Evolutionary conservation across 2,888 invertebrate species (phyloP), one percentile per base, ranked within the genome.

Genomic region (Lacanobia oleracea): DNA sequence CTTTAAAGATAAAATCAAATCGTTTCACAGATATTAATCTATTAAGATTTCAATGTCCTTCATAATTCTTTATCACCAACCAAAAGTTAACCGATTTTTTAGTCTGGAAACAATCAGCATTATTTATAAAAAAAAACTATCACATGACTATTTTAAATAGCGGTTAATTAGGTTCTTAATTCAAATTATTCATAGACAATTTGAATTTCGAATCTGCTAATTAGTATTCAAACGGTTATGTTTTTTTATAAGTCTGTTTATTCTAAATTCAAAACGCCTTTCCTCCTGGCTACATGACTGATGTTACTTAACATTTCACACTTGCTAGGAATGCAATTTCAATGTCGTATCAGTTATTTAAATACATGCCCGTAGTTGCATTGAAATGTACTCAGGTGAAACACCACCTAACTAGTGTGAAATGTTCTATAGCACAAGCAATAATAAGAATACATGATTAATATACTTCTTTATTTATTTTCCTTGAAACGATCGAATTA

Each of bases 231-330:
- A n/a, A n/a, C n/a, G n/a, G n/a, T n/a, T 6, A 0, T 9, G 10
- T 9, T 14, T 43, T 43, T 0, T 43, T 14, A 14, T 43, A 14
- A 43, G 43, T 5, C 43, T 43, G 5, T 27, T 8, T 37, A 10
- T 23, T 33, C 27, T 14, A 5, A 50, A 45, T 21, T 61, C 6
- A 50, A 63, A 81, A 27, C 16, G 1, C 18, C 3, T 61, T 51
- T 63, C 81, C 74, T 79, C 86, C 77, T 85, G 87, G 79, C 77
- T 82, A 79, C 70, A 37, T 51, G 56, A 67, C n/a, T 65, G 48
- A 56, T 65, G 64, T 72, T 75, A 74, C 64, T 76, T 56, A 56
- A 57, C 63, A 81, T 77, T 76, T 70, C 75, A 77, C 75, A 75
- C 70, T 9, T 68, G 62, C 8, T 60, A 1, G n/a, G 61, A n/a